Evolutionary conservation across 2,888 invertebrate species (phyloP).

Genomic region (Colletes collaris): DNA sequence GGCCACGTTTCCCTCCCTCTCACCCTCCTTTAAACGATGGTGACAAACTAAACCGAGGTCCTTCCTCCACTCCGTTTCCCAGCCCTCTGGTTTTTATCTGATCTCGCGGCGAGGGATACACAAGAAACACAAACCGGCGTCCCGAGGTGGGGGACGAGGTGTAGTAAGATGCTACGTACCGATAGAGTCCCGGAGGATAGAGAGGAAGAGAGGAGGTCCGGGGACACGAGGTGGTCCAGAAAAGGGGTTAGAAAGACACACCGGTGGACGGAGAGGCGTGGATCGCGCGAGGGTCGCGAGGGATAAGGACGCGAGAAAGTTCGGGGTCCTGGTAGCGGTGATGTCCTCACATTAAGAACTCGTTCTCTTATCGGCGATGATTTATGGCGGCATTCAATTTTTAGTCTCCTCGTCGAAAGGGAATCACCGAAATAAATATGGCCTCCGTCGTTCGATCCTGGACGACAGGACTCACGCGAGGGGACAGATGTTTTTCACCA

Average conservation of each 20-base stretch:
- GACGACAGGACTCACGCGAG: constrained; percentile 44
- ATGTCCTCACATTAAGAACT: constrained; percentile 76
- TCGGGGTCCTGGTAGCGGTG: constrained; percentile 68
- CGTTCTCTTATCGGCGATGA: constrained; percentile 75
- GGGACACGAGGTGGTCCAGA: constrained; percentile 46
- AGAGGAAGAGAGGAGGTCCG: constrained; percentile 22
- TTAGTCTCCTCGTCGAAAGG: constrained; percentile 72
- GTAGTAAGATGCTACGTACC: constrained; percentile 61
- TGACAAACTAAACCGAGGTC: constrained; percentile 73
- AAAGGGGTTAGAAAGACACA: constrained; percentile 68
- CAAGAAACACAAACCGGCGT: constrained; percentile 69
- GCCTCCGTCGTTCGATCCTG: constrained; percentile 31
- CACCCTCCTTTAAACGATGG: constrained; percentile 67
- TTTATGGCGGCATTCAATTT: constrained; percentile 73
- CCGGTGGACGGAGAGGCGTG: constrained; percentile 38
- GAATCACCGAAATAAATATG: constrained; percentile 71
- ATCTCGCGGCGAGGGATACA: constrained; percentile 72
- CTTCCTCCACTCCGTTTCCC: constrained; percentile 62
- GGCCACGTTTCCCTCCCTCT: constrained; percentile 33
- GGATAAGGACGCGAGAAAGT: not conserved
- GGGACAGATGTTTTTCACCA: constrained; percentile 65
- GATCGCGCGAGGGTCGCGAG: not conserved
- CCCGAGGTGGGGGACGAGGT: constrained; percentile 46
- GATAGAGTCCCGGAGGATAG: constrained; percentile 50
- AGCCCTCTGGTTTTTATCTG: constrained; percentile 70